Evolutionary conservation across 1,140 invertebrate genomes (phyloP).

Genomic region (Triops longicaudatus): DNA sequence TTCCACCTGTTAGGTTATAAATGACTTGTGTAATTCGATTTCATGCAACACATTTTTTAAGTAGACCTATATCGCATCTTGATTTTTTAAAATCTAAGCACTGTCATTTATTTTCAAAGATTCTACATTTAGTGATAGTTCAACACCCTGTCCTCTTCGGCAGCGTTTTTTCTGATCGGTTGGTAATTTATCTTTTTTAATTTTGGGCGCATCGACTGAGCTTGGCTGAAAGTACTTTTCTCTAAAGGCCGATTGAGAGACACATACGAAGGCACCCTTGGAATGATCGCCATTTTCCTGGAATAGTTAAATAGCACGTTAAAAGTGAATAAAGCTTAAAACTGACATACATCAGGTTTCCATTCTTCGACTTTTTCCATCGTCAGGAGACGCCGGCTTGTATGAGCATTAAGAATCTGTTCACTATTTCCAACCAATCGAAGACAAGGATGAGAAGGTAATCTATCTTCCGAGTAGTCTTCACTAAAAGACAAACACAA

Average conservation of each 20-base stretch:
- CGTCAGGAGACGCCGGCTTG: slow-evolving; percentile 72
- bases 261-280: background rate
- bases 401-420: slow-evolving; percentile 66
- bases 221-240: slow-evolving; percentile 23
- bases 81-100: too few species aligned
- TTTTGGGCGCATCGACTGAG: background rate
- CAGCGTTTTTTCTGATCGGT: background rate
- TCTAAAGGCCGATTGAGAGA: background rate
- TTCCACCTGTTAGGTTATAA: too few species aligned
- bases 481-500: slow-evolving; percentile 47
- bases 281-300: background rate
- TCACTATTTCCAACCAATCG: slow-evolving; percentile 71
- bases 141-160: background rate
- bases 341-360: slow-evolving; percentile 24
- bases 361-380: slow-evolving; percentile 66
- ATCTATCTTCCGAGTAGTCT: slow-evolving; percentile 60
- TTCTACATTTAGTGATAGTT: background rate
- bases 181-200: background rate
- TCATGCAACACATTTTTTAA: too few species aligned
- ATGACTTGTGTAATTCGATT: too few species aligned
- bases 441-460: slow-evolving; percentile 73
- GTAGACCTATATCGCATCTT: too few species aligned
- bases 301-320: background rate
- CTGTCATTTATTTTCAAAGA: background rate
- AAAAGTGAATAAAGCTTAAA: background rate